Evolutionary conservation across 1,140 invertebrate species (phyloP).

Genomic region (Subanguina moxae): DNA sequence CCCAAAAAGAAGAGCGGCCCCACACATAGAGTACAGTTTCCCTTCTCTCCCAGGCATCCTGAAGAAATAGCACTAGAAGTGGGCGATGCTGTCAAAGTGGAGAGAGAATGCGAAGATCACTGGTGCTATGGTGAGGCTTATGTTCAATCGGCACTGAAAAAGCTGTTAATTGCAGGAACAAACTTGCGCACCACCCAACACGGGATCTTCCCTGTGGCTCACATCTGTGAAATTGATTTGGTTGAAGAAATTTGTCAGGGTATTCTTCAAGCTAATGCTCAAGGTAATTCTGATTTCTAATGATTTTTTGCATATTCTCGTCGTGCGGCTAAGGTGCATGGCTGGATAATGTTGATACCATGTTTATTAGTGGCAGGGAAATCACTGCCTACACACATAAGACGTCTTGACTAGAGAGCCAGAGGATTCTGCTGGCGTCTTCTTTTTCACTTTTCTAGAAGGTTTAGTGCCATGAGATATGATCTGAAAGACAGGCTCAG

Average conservation of each 20-base stretch:
- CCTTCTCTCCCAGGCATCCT: constrained; percentile 85
- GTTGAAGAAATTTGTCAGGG: constrained; percentile 69
- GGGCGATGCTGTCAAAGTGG: constrained; percentile 91
- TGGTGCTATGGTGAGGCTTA: constrained; percentile 80
- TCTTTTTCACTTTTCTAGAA: too few species aligned
- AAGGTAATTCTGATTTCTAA: too few species aligned
- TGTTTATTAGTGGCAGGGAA: too few species aligned
- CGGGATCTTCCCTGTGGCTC: constrained; percentile 92
- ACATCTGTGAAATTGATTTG: constrained; percentile 90
- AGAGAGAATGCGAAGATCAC: constrained; percentile 88
- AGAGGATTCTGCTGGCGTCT: too few species aligned
- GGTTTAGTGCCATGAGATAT: too few species aligned
- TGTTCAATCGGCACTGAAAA: constrained; percentile 4
- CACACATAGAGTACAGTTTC: constrained; percentile 87
- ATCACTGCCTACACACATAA: too few species aligned
- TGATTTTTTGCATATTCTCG: too few species aligned
- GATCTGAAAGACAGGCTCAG: too few species aligned
- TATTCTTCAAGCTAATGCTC: constrained; percentile 18
- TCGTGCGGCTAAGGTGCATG: too few species aligned
- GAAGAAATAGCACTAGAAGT: constrained; percentile 94
- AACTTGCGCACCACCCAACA: constrained; percentile 84
- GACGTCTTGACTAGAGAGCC: too few species aligned
- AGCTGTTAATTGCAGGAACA: constrained; percentile 68
- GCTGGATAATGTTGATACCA: too few species aligned
- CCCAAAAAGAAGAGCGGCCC: constrained; percentile 70